Conservation (phyloP, 2,113 vertebrate genomes). For the Antigone vipio region DNA sequence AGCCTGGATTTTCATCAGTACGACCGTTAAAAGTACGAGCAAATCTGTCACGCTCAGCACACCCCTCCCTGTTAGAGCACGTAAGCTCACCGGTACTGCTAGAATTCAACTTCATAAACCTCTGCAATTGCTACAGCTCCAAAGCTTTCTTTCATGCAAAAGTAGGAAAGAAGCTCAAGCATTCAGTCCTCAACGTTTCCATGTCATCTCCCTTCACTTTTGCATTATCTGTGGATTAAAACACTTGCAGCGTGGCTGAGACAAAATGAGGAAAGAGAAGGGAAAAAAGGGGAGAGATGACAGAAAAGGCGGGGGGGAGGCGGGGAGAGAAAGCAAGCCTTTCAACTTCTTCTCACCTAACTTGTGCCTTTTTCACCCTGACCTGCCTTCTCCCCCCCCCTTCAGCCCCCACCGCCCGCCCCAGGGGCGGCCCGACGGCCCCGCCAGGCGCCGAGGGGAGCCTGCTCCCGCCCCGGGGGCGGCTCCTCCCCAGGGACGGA, state of each 20-base stretch:
- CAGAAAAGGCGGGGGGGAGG: accelerated
- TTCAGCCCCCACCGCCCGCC: not conserved
- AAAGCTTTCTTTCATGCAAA: not conserved
- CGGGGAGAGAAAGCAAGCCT: accelerated
- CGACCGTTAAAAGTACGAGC: not conserved
- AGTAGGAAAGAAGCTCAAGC: accelerated
- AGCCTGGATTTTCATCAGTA: not conserved
- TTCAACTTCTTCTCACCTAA: accelerated
- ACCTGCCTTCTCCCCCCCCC: accelerated
- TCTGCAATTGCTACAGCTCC: not conserved
- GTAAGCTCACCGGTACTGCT: not conserved
- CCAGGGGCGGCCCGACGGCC: not conserved
- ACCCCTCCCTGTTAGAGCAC: not conserved
- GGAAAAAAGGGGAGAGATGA: accelerated
- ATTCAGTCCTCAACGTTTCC: too few relatives aligned
- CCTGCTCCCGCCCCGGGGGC: not conserved
- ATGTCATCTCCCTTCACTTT: not conserved
- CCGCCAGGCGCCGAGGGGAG: not conserved
- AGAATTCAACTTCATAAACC: not conserved
- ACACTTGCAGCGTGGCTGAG: not conserved
- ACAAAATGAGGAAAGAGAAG: too few relatives aligned
- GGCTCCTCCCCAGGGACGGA: not conserved
- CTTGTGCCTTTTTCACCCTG: accelerated
- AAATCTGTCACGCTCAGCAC: too few relatives aligned
- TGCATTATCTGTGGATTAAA: too few relatives aligned